A percentile compares a stretch with the other conserved stretches of the same genome.
Evolutionary conservation across 2,888 invertebrate species (phyloP).

Genomic region (Imbricaverruca yamaguchii): DNA sequence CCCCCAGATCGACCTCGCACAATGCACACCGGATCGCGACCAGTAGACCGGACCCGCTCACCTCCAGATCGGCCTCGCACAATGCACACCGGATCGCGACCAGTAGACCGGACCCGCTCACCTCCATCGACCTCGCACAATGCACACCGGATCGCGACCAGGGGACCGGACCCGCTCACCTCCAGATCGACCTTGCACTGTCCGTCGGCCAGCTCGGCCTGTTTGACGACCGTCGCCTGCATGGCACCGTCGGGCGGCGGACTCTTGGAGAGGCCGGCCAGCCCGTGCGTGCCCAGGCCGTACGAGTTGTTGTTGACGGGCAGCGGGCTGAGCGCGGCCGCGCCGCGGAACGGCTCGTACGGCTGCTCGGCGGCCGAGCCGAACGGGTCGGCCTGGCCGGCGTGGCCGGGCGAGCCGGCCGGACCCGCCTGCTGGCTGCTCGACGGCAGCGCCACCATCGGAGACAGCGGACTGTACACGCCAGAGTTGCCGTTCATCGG

Average conservation of each 20-base stretch:
- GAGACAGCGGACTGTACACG: conserved; percentile 7
- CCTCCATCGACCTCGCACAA: no score
- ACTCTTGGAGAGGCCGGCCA: conserved; percentile 37
- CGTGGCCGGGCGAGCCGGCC: conserved; percentile 52
- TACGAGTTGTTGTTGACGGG: conserved; percentile 80
- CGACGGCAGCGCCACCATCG: conserved; percentile 16
- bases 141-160: no score
- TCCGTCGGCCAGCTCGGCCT: not conserved
- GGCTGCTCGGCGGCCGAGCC: conserved; percentile 41
- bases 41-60: no score
- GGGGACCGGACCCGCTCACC: not conserved
- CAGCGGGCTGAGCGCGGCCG: conserved; percentile 63
- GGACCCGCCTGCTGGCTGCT: not conserved
- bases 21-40: no score
- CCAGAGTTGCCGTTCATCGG: conserved; percentile 23
- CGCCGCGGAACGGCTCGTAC: conserved; percentile 66
- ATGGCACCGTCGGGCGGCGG: conserved; percentile 28
- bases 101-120: no score
- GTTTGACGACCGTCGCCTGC: conserved; percentile 27
- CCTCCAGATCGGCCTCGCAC: no score
- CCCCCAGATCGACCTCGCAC: conserved; percentile 8
- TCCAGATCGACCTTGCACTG: conserved; percentile 13
- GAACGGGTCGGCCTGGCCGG: conserved; percentile 46
- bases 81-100: no score
- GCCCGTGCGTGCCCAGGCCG: conserved; percentile 58